A percentile compares a stretch with the other conserved stretches of the same genome.
phyloP scores from a whole-genome alignment of 92 coral and sea anemone species.

The Epizoanthus ramosus region DNA sequence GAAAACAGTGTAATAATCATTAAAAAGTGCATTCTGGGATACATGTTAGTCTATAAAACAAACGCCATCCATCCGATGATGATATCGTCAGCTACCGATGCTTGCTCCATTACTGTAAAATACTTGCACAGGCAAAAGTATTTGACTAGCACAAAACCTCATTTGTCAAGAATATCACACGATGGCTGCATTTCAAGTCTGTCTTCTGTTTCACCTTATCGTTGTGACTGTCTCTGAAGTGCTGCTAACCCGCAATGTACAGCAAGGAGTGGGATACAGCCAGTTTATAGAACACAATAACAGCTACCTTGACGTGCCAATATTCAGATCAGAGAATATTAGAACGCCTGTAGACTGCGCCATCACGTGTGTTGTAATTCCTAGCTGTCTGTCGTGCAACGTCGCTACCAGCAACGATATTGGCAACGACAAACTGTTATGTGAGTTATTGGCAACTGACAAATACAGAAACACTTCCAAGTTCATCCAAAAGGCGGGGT shows the following conservation, averaged over 20 bases:
- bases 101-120: too few species aligned
- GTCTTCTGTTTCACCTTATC: neutral
- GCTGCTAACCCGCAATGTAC: neutral
- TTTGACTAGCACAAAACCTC: too few species aligned
- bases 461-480: neutral
- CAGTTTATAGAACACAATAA: conserved; percentile 19
- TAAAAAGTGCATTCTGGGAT: too few species aligned
- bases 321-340: neutral
- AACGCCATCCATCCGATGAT: too few species aligned
- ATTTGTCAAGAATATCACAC: too few species aligned
- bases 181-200: neutral
- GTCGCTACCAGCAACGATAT: neutral
- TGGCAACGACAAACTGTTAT: neutral
- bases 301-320: conserved; percentile 20
- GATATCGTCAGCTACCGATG: too few species aligned
- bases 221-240: neutral
- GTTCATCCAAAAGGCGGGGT: neutral
- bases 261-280: conserved; percentile 13
- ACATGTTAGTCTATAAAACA: too few species aligned
- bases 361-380: neutral
- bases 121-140: too few species aligned
- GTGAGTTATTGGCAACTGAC: conserved; percentile 2
- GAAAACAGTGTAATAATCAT: too few species aligned
- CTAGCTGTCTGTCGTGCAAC: neutral
- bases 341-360: neutral